Evolutionary conservation across 2,888 invertebrate genomes (phyloP).

Genomic region (Carabus problematicus): DNA sequence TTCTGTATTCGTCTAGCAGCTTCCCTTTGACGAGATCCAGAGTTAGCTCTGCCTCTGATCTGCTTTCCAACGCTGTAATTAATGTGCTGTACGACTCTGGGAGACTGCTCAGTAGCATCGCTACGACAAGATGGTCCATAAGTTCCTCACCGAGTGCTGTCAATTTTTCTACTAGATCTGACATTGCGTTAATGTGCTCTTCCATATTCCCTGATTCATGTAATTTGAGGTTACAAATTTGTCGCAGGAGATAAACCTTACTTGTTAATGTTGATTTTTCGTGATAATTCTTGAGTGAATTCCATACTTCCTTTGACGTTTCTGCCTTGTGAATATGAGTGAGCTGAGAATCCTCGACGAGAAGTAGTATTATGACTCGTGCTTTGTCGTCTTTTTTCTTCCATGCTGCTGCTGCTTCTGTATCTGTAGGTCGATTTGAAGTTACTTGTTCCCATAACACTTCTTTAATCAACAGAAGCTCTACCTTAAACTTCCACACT

Average conservation of each 20-base stretch:
- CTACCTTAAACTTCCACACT: no score
- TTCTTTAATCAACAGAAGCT: slow-evolving; percentile 44
- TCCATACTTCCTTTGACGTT: slow-evolving; percentile 36
- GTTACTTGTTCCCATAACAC: slow-evolving; percentile 44
- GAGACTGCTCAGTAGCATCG: slow-evolving; percentile 46
- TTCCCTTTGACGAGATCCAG: slow-evolving; percentile 45
- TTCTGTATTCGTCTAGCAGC: slow-evolving; percentile 46
- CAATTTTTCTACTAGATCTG: slow-evolving; percentile 20
- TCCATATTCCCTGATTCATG: slow-evolving; percentile 43
- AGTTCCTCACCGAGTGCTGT: slow-evolving; percentile 44
- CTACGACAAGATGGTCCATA: slow-evolving; percentile 44
- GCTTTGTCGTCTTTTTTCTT: slow-evolving; percentile 43
- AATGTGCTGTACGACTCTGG: slow-evolving; percentile 48
- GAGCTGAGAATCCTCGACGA: slow-evolving; percentile 41
- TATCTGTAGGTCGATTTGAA: slow-evolving; percentile 16
- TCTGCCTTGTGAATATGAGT: slow-evolving; percentile 23
- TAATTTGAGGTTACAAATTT: slow-evolving; percentile 15
- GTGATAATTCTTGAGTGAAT: slow-evolving; percentile 34
- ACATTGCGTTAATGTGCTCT: slow-evolving; percentile 45
- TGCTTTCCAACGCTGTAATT: slow-evolving; percentile 46
- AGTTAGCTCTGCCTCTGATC: slow-evolving; percentile 46
- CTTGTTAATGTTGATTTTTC: slow-evolving; percentile 41
- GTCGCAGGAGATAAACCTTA: slow-evolving; percentile 36
- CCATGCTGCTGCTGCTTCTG: slow-evolving; percentile 34
- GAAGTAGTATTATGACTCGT: slow-evolving; percentile 34